Evolutionary conservation across 2,888 invertebrate species (phyloP).

Genomic region (Furcula furcula): DNA sequence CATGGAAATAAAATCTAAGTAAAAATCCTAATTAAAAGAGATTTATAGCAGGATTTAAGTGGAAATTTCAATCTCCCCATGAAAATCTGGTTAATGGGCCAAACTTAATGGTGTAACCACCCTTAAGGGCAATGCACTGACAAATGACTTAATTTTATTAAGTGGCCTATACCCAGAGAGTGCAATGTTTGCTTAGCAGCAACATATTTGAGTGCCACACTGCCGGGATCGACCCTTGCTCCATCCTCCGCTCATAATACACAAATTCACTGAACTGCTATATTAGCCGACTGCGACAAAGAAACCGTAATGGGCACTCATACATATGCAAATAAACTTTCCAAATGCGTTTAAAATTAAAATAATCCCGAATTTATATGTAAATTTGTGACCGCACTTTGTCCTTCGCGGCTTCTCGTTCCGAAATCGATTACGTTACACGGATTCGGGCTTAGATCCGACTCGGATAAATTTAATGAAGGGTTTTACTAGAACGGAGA

Average conservation of each 20-base stretch:
- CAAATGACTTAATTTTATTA: constrained; percentile 78
- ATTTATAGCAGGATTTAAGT: constrained; percentile 31
- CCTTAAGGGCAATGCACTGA: constrained; percentile 58
- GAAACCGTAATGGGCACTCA: constrained; percentile 68
- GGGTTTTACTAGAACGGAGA: constrained; percentile 62
- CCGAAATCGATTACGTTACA: constrained; percentile 76
- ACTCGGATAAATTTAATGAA: constrained; percentile 73
- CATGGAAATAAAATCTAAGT: too few species aligned
- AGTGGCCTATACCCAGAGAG: constrained; percentile 59
- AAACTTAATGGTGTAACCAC: constrained; percentile 45
- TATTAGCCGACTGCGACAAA: constrained; percentile 64
- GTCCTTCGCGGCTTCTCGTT: constrained; percentile 74
- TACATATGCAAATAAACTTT: constrained; percentile 77
- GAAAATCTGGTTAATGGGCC: constrained; percentile 50
- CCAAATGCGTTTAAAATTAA: constrained; percentile 77
- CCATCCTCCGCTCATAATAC: constrained; percentile 36
- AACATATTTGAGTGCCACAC: constrained; percentile 23
- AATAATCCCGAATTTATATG: constrained; percentile 79
- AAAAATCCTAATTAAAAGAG: too few species aligned
- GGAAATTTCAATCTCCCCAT: constrained; percentile 40
- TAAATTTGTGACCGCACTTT: constrained; percentile 75
- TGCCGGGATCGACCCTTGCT: constrained; percentile 30
- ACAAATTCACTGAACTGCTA: constrained; percentile 64
- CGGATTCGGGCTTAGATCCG: constrained; percentile 66
- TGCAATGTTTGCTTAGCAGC: constrained; percentile 51